Conservation (phyloP, 2,888 invertebrate species). For the Mythimna loreyi region DNA sequence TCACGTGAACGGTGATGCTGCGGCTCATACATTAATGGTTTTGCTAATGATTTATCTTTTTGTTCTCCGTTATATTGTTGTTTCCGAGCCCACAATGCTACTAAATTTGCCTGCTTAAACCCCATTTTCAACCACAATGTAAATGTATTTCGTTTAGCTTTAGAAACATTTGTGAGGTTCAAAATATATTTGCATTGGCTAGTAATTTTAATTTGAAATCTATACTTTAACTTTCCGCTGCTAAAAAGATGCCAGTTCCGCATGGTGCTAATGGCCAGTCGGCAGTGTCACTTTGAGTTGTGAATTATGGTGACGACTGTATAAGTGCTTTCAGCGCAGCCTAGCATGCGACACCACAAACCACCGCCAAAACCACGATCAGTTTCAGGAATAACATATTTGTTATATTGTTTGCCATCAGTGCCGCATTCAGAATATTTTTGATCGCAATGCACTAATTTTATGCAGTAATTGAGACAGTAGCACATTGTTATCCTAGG, state of each 20-base stretch:
- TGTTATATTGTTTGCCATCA: not conserved
- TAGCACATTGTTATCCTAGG: too few relatives aligned
- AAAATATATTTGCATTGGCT: not conserved
- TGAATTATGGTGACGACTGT: conserved; percentile 6
- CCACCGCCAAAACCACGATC: not conserved
- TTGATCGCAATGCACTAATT: not conserved
- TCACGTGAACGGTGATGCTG: conserved; percentile 13
- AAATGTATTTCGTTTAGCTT: not conserved
- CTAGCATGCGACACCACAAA: not conserved
- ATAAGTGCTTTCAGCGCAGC: not conserved
- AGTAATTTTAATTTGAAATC: not conserved
- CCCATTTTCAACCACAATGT: not conserved
- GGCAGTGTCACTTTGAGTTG: conserved; percentile 8
- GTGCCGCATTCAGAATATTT: not conserved
- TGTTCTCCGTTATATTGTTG: not conserved
- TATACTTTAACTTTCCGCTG: too few relatives aligned
- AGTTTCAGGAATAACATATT: not conserved
- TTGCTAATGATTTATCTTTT: conserved; percentile 45
- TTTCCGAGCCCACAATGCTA: not conserved
- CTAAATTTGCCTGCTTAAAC: not conserved
- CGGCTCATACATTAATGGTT: conserved; percentile 5
- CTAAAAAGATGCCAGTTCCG: not conserved
- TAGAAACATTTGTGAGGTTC: not conserved
- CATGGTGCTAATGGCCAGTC: not conserved
- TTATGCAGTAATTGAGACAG: too few relatives aligned